Evolutionary conservation across 2,797 vertebrate genomes (phyloP).

Genomic region (Lepus townsendii): DNA sequence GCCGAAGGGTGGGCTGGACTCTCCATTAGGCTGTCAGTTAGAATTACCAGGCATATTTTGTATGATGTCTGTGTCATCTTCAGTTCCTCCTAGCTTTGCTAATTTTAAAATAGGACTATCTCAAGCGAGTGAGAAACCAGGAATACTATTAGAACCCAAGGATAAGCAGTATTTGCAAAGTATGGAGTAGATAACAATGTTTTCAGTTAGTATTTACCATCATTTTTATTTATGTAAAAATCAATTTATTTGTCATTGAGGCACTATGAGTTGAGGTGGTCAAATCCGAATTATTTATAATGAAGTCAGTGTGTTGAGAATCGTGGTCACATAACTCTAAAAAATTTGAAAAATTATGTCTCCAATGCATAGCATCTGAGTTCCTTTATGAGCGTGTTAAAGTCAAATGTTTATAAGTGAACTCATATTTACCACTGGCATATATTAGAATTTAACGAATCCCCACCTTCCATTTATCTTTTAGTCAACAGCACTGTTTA

Average conservation of each 20-base stretch:
- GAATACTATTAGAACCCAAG: background rate
- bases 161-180: background rate
- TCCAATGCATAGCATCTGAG: background rate
- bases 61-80: slow-evolving; percentile 42
- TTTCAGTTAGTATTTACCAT: background rate
- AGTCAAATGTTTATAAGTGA: slow-evolving; percentile 2
- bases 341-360: background rate
- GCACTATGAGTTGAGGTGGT: background rate
- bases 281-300: background rate
- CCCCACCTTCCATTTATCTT: background rate
- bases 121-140: background rate
- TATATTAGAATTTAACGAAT: slow-evolving; percentile 38
- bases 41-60: slow-evolving; percentile 54
- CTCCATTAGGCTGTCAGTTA: slow-evolving; percentile 58
- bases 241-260: slow-evolving; percentile 7
- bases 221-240: slow-evolving; percentile 21
- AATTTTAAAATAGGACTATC: background rate
- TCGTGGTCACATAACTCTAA: background rate
- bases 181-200: background rate
- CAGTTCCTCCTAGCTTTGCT: background rate
- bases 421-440: background rate
- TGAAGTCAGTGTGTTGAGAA: background rate
- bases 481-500: background rate
- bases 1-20: background rate
- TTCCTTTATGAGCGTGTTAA: background rate